A percentile compares a stretch with the other conserved stretches of the same genome.
Conservation (phyloP, 2,888 invertebrate species). For the Archaeoteleia sp. region DNA sequence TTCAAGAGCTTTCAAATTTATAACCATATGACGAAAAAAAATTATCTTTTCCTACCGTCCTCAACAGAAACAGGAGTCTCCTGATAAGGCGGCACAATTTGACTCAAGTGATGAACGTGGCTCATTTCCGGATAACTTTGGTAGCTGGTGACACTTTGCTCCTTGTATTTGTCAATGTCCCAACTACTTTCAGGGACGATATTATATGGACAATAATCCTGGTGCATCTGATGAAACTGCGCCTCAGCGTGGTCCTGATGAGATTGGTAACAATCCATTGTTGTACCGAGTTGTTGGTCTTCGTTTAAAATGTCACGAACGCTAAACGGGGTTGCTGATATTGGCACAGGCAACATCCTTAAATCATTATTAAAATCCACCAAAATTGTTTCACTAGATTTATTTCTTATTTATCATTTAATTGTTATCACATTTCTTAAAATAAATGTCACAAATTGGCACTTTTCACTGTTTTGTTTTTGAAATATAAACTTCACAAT, state of each 20-base stretch:
- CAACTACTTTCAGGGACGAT: slow-evolving; percentile 66
- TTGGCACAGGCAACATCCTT: slow-evolving; percentile 69
- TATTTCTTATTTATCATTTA: slow-evolving; percentile 1
- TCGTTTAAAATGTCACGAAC: slow-evolving; percentile 72
- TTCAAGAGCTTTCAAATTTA: too few relatives aligned
- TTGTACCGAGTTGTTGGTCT: slow-evolving; percentile 66
- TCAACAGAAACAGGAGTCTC: slow-evolving; percentile 65
- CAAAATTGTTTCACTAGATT: slow-evolving; percentile 11
- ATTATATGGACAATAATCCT: slow-evolving; percentile 68
- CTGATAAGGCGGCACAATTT: slow-evolving; percentile 65
- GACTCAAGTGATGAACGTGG: slow-evolving; percentile 69
- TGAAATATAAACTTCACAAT: too few relatives aligned
- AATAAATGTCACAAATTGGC: too few relatives aligned
- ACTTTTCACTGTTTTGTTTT: neutral
- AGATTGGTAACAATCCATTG: slow-evolving; percentile 70
- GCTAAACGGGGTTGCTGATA: slow-evolving; percentile 70
- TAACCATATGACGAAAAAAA: slow-evolving; percentile 3
- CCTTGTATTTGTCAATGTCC: slow-evolving; percentile 71
- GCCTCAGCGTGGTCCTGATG: slow-evolving; percentile 54
- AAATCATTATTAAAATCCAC: slow-evolving; percentile 53
- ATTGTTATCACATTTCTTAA: too few relatives aligned
- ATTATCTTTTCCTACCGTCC: slow-evolving; percentile 62
- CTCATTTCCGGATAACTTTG: slow-evolving; percentile 67
- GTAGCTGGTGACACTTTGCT: slow-evolving; percentile 60
- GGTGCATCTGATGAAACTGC: slow-evolving; percentile 61